Percentiles rank a stretch among this genome's conserved stretches.
These are phyloP conservation scores for Catharus bicknelli DNA, from an alignment of 2,113 vertebrate species.

Conservation along the genomic window DNA sequence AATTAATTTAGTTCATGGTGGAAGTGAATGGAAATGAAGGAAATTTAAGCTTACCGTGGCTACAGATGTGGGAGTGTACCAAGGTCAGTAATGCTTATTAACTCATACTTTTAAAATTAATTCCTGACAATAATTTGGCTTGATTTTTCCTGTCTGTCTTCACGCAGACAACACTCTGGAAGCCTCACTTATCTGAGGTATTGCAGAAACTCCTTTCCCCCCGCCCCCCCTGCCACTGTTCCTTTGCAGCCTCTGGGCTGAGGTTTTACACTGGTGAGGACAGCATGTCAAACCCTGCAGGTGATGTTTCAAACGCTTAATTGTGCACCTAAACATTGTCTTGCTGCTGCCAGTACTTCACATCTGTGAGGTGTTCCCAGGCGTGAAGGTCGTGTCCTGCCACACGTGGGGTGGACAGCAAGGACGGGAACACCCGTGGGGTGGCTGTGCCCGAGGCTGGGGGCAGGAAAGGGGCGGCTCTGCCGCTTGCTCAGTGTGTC, in stretches of 20 bases:
- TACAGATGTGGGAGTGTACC: not conserved
- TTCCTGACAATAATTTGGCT: not conserved
- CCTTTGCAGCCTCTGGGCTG: rapidly evolving
- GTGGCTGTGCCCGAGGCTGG: not conserved
- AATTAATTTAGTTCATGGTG: not conserved
- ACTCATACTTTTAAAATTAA: not conserved
- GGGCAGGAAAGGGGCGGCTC: not conserved
- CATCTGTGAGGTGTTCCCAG: not conserved
- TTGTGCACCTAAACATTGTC: not conserved
- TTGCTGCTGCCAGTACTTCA: not conserved
- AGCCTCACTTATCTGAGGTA: not conserved
- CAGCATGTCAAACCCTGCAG: not conserved
- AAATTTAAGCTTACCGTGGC: not conserved
- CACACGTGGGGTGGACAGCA: rapidly evolving
- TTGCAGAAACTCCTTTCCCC: not conserved
- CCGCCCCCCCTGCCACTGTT: rapidly evolving
- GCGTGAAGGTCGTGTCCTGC: rapidly evolving
- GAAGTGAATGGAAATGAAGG: not conserved
- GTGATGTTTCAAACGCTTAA: not conserved
- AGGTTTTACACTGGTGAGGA: not conserved
- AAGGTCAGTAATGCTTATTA: slow-evolving; percentile 11
- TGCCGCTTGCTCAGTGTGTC: not conserved
- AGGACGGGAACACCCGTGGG: not conserved
- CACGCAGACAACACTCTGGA: not conserved
- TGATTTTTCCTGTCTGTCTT: not conserved